Base-by-base conservation (phyloP, 2,888 invertebrate genomes). In the Thecocarcelia acutangulata region DNA sequence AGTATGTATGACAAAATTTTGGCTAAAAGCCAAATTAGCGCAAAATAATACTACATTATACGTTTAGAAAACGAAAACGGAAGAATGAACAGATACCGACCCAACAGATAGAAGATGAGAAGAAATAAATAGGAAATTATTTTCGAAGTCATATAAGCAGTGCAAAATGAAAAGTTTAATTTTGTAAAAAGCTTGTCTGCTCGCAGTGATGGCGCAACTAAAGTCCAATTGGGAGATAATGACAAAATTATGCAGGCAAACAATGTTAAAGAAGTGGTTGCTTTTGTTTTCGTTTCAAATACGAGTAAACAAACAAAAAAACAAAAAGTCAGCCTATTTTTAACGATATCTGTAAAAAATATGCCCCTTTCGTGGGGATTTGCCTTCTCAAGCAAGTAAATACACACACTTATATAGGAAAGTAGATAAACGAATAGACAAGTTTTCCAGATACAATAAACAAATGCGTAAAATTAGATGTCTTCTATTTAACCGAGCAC, bases 1-100 rank as follows among this genome's bases (percentile, higher is more conserved):
- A 48, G 24, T 48, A 0, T 56, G 50, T 63, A 48, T 15, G 12
- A 24, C n/a, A 42, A 19, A 64, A 74, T 69, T 66, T 72, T 82
- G 82, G 82, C 82, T 61, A 66, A 66, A 75, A 48, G 78, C 82
- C 82, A 82, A 82, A 82, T 82, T 78, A 75, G 78, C 74, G 46
- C 40, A 52, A 78, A 69, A 69, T 70, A 66, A 66, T 74, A 69
- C 58, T 64, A 33, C 33, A 33, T 3, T 33, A 33, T 33, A 15
- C 48, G 63, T 78, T 69, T 64, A 42, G 61, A 74, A 82, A 78
- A 59, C 66, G 70, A 75, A 75, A 82, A 70, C 48, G 58, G 37
- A 64, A 70, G 54, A 59, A 46, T 37, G 52, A 50, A 66, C 59
- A 50, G 37, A 72, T 13, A 37, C 19, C 19, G 33, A 6, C 37